These are phyloP conservation scores for Ostrea denselamellosa DNA, from an alignment of 1,140 invertebrate species.

Conservation along the genomic window DNA sequence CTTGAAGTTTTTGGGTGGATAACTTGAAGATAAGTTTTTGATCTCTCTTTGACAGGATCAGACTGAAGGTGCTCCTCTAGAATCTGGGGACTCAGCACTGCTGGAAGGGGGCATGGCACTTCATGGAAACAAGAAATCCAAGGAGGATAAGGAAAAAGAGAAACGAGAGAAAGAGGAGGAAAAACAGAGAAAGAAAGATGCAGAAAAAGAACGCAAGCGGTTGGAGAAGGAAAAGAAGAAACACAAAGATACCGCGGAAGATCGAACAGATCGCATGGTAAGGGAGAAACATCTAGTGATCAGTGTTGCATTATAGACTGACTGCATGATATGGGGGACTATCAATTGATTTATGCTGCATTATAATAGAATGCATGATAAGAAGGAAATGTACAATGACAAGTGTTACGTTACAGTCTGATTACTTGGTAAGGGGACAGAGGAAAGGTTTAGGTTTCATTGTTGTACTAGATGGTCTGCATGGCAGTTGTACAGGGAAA, in stretches of 20 bases:
- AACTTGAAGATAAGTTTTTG: background rate
- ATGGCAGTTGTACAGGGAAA: no score
- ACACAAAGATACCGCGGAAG: conserved; percentile 41
- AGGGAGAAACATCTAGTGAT: background rate
- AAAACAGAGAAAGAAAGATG: conserved; percentile 52
- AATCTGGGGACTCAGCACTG: conserved; percentile 24
- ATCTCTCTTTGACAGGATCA: conserved; percentile 32
- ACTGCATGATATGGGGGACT: no score
- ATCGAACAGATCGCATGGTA: conserved; percentile 51
- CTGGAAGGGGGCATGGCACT: conserved; percentile 8
- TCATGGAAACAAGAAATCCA: conserved; percentile 46
- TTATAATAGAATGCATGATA: no score
- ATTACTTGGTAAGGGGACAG: no score
- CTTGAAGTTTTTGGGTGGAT: no score
- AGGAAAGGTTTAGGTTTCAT: no score
- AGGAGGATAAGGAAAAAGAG: conserved; percentile 57
- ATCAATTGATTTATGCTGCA: no score
- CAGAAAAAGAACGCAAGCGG: conserved; percentile 51
- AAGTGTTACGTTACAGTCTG: no score
- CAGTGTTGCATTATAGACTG: no score
- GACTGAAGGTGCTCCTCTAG: background rate
- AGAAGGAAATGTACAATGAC: no score
- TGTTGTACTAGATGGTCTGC: no score
- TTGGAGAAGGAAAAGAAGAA: conserved; percentile 54
- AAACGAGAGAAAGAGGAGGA: conserved; percentile 58